Evolutionary conservation across 2,888 invertebrate species (phyloP).

Genomic region (Chydorus sphaericus): DNA sequence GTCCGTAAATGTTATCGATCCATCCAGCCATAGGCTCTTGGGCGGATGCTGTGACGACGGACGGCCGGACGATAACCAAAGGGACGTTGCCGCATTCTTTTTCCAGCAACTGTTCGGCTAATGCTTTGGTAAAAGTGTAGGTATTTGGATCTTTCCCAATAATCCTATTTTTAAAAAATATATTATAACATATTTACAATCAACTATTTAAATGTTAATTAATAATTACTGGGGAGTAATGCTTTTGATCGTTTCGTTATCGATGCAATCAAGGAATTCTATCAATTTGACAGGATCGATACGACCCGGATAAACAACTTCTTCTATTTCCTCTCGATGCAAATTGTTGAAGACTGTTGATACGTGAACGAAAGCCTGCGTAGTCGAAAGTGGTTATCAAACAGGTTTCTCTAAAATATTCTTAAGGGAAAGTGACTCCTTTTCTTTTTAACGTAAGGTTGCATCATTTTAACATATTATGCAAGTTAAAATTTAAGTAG

Average conservation of each 20-base stretch:
- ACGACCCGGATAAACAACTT: background rate
- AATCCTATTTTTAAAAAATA: too few species aligned
- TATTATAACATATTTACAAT: too few species aligned
- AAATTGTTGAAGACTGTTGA: background rate
- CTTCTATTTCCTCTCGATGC: background rate
- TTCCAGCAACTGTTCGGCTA: background rate
- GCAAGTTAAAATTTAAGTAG: too few species aligned
- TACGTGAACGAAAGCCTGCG: conserved; percentile 1
- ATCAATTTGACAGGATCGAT: background rate
- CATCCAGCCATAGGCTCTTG: conserved; percentile 6
- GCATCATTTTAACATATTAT: too few species aligned
- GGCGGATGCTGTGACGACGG: background rate
- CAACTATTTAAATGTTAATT: background rate
- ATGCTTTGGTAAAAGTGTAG: background rate
- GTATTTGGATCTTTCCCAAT: conserved; percentile 9
- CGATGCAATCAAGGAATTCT: background rate
- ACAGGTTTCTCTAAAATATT: too few species aligned
- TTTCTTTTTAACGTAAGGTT: too few species aligned
- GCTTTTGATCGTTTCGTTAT: background rate
- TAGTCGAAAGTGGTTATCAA: too few species aligned
- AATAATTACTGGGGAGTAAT: background rate
- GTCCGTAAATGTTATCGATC: conserved; percentile 1
- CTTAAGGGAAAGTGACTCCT: too few species aligned
- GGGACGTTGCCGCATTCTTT: background rate
- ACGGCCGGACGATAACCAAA: conserved; percentile 2